These are phyloP conservation scores for Oncorhynchus keta DNA, from an alignment of 2,113 vertebrate genomes.

Conservation along the genomic window DNA sequence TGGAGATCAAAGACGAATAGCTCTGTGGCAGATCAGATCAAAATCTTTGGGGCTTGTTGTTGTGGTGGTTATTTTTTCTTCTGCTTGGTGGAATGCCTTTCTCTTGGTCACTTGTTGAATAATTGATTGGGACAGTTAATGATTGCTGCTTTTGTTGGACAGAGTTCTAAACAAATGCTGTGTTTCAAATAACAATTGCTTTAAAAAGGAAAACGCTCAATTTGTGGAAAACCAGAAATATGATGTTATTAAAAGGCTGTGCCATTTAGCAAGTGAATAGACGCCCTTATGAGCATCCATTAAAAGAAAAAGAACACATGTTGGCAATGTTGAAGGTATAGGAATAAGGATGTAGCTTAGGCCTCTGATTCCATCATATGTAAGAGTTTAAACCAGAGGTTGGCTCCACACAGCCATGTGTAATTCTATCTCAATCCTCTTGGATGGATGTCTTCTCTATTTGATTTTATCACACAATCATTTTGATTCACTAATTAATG, in stretches of 20 bases:
- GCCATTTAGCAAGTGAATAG: neutral
- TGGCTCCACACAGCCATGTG: neutral
- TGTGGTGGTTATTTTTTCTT: too few relatives aligned
- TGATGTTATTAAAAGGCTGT: neutral
- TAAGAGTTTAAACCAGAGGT: too few relatives aligned
- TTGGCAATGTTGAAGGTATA: neutral
- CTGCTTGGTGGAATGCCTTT: too few relatives aligned
- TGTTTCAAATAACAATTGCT: too few relatives aligned
- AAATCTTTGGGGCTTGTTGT: neutral
- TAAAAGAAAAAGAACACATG: neutral
- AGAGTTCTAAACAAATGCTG: too few relatives aligned
- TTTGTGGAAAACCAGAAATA: neutral
- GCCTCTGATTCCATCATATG: neutral
- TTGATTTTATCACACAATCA: too few relatives aligned
- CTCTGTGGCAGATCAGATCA: neutral
- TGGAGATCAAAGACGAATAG: neutral
- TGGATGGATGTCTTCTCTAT: neutral
- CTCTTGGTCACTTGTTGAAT: too few relatives aligned
- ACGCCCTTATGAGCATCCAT: neutral
- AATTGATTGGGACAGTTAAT: too few relatives aligned
- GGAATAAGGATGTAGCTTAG: neutral
- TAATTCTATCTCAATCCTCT: neutral
- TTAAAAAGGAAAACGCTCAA: too few relatives aligned
- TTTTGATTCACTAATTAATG: too few relatives aligned
- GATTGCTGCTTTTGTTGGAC: too few relatives aligned